Evolutionary conservation across 64 coral and sea anemone genomes (phyloP), one percentile per base, ranked within the genome.

Genomic region (Acropora tenuis): DNA sequence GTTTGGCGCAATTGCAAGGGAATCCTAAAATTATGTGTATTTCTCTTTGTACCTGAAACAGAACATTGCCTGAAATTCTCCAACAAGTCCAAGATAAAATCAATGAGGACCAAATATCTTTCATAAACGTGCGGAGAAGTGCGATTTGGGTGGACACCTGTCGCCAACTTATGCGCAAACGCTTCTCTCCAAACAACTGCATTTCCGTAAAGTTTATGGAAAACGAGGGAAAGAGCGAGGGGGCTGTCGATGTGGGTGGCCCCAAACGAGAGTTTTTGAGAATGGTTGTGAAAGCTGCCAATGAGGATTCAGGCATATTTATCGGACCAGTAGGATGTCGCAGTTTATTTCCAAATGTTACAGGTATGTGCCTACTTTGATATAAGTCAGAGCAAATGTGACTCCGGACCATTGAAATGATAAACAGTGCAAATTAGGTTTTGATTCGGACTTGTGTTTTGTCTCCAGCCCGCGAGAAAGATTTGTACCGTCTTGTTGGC

Each of bases 201-300:
- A 82, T 90, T 43, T 90, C 89, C 3, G 89, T 82, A 41, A 78
- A 79, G 17, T 90, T 90, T 90, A 78, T 78, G 0, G 89, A 90
- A 55, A 79, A 80, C 11, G 63, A 82, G 15, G 78, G 89, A 11
- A 90, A 47, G 7, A 80, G 76, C 40, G 88, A 90, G 61, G 88
- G 88, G 3, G 88, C 88, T 7, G 78, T 90, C 6, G 89, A 90
- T 43, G 78, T 73, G 15, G 89, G 89, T 2, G 89, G 89, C 17
- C 89, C 78, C 6, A 30, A 67, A 73, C 52, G 89, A 55, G 89
- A 90, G 44, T 90, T 82, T 66, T 67, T 90, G 3, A 73, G 89
- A 50, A 16, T 90, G 12, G 30, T 75, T 18, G 76, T 90, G 63
- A 90, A 71, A 50, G 89, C 59, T 6, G 61, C 46, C 8, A 78